These are phyloP conservation scores for Urocitellus parryii DNA, from an alignment of 2,113 vertebrate genomes.

Conservation along the genomic window DNA sequence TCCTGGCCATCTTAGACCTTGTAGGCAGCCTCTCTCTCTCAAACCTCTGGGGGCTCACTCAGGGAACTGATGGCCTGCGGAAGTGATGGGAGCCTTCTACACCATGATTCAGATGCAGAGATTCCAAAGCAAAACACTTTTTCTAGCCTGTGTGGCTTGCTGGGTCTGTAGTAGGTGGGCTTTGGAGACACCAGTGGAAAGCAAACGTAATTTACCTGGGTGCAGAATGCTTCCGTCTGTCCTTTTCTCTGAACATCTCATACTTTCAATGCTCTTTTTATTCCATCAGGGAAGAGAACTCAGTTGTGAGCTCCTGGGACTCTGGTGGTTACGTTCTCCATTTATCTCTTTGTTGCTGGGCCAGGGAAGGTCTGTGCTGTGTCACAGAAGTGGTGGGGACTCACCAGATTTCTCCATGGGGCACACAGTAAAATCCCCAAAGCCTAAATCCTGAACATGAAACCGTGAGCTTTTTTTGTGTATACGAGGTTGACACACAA, in stretches of 20 bases:
- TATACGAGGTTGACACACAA: neutral
- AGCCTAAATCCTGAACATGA: neutral
- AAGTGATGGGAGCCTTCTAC: conserved; percentile 16
- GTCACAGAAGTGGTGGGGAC: neutral
- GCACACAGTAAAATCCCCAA: neutral
- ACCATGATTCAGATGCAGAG: neutral
- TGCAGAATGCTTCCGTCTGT: conserved; percentile 38
- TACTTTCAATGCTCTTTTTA: conserved; percentile 3
- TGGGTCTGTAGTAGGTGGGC: neutral
- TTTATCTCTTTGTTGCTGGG: neutral
- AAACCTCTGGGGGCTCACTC: neutral
- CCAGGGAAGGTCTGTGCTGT: neutral
- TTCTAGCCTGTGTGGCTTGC: neutral
- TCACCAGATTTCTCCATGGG: neutral
- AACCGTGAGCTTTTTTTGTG: neutral
- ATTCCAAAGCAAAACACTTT: neutral
- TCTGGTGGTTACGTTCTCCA: neutral
- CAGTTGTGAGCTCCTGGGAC: neutral
- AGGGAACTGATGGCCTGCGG: neutral
- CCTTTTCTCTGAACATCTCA: conserved; percentile 39
- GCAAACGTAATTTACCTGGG: conserved; percentile 52
- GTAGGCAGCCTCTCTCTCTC: neutral
- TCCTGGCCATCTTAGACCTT: neutral
- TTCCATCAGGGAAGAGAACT: conserved; percentile 23
- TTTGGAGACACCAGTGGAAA: conserved; percentile 58